Conservation (phyloP, 2,113 vertebrate species). For the Corvus moneduloides region DNA sequence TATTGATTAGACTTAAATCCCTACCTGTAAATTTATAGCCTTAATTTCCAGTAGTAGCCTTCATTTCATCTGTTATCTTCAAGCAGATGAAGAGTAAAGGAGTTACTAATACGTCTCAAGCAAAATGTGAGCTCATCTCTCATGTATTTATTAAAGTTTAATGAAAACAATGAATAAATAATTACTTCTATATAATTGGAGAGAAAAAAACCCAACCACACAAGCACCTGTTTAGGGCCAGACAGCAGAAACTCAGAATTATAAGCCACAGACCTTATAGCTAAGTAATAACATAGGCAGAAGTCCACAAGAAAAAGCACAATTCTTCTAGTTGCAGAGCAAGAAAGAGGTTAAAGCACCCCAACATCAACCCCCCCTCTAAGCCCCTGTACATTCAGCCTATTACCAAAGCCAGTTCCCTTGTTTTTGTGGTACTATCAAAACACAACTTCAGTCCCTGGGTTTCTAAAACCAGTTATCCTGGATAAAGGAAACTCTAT, state of each 20-base stretch:
- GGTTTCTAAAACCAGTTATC: background rate
- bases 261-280: background rate
- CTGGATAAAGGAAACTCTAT: background rate
- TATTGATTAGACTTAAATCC: constrained; percentile 74
- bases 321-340: background rate
- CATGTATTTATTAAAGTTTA: constrained; percentile 16
- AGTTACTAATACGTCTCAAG: constrained; percentile 45
- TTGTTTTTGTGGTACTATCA: background rate
- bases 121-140: constrained; percentile 29
- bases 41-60: constrained; percentile 66
- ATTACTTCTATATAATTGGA: background rate
- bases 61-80: constrained; percentile 58
- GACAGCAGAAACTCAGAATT: background rate
- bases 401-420: background rate
- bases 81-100: constrained; percentile 56
- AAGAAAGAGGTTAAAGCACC: background rate
- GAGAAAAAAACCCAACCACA: background rate
- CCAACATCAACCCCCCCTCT: fast-evolving
- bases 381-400: background rate
- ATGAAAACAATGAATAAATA: constrained; percentile 22
- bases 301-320: background rate
- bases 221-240: background rate
- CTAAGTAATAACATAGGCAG: background rate
- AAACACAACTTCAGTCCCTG: background rate
- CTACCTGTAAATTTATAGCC: constrained; percentile 69